These are phyloP conservation scores for Sinocyclocheilus anophthalmus DNA, from an alignment of 2,113 vertebrate genomes.

Conservation along the genomic window DNA sequence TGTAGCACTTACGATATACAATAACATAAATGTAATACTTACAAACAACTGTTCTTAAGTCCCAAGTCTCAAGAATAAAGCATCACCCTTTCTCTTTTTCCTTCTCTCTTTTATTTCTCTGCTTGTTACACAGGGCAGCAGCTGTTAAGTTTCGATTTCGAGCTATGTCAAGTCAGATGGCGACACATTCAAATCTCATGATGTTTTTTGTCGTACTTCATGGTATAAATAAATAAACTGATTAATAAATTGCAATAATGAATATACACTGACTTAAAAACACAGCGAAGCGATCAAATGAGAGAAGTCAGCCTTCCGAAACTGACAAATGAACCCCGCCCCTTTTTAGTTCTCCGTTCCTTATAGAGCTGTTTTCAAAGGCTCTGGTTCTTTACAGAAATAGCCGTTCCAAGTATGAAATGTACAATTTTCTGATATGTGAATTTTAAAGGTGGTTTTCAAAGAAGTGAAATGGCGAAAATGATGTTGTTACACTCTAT, in stretches of 20 bases:
- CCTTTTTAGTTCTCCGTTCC: not conserved
- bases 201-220: not conserved
- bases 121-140: no score
- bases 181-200: not conserved
- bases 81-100: not conserved
- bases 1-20: no score
- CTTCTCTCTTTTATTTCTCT: no score
- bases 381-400: no score
- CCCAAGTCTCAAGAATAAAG: not conserved
- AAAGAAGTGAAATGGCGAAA: no score
- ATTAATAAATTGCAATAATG: not conserved
- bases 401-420: no score
- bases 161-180: not conserved
- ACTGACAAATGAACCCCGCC: not conserved
- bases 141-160: not conserved
- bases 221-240: not conserved
- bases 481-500: no score
- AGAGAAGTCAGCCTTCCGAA: not conserved
- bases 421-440: not conserved
- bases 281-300: not conserved
- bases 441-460: not conserved
- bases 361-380: no score
- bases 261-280: no score
- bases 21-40: no score
- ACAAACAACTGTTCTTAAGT: no score